Percentiles rank a stretch among this genome's conserved stretches.
These are phyloP conservation scores for Cyprinella venusta DNA, from an alignment of 2,797 vertebrate species.

Conservation along the genomic window DNA sequence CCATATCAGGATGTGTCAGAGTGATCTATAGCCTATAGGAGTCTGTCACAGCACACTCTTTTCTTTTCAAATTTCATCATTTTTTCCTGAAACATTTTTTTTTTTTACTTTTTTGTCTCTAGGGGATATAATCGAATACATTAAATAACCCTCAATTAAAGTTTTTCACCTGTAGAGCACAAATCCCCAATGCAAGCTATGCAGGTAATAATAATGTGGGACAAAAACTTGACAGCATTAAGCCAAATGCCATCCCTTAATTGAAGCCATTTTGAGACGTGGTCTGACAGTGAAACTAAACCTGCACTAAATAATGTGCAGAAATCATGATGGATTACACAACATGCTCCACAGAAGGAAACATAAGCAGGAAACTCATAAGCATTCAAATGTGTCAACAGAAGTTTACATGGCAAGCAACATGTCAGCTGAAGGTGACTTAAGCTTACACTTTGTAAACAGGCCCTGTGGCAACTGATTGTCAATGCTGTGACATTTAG, in stretches of 20 bases:
- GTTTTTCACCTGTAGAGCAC: constrained; percentile 3
- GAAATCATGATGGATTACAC: constrained; percentile 28
- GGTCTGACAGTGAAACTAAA: constrained; percentile 20
- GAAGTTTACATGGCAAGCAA: constrained; percentile 16
- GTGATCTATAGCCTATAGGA: constrained; percentile 60
- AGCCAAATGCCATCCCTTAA: neutral
- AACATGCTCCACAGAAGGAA: constrained; percentile 12
- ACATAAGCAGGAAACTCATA: constrained; percentile 9
- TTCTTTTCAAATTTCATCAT: constrained; percentile 5
- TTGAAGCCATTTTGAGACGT: constrained; percentile 8
- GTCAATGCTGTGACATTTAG: constrained; percentile 35
- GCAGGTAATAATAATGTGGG: constrained; percentile 11
- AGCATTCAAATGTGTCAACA: constrained; percentile 36
- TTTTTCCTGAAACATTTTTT: neutral
- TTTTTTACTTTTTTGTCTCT: neutral
- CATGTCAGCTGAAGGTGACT: constrained; percentile 12
- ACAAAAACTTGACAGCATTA: constrained; percentile 21
- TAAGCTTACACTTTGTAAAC: constrained; percentile 33
- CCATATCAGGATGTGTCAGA: constrained; percentile 62
- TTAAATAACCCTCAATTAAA: constrained; percentile 20
- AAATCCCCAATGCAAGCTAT: neutral
- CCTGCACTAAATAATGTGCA: neutral
- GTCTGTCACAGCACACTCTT: constrained; percentile 46
- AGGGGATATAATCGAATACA: constrained; percentile 8
- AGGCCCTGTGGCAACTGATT: constrained; percentile 23